These are phyloP conservation scores for Eurytemora carolleeae DNA, from an alignment of 1,140 invertebrate species.

Conservation along the genomic window DNA sequence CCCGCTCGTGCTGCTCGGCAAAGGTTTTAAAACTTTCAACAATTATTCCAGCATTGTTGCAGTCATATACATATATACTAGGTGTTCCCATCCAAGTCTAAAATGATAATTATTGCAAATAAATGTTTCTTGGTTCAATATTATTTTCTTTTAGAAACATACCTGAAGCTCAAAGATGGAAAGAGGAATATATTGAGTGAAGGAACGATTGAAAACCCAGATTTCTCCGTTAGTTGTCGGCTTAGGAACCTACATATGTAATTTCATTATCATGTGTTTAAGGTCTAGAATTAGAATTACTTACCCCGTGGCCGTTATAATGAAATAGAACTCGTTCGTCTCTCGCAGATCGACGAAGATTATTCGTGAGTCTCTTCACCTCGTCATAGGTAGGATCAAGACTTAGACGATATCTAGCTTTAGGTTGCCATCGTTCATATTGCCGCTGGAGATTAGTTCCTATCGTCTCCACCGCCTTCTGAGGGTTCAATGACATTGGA, in stretches of 20 bases:
- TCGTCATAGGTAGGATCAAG: constrained; percentile 94
- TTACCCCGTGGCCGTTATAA: constrained; percentile 91
- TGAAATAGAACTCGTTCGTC: constrained; percentile 97
- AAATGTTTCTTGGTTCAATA: no score
- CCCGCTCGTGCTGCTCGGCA: constrained; percentile 69
- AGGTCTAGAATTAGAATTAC: no score
- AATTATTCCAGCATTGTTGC: constrained; percentile 91
- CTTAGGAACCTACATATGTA: constrained; percentile 51
- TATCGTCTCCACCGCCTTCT: constrained; percentile 80
- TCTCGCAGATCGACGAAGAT: constrained; percentile 87
- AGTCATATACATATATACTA: constrained; percentile 98
- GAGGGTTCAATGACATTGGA: constrained; percentile 56
- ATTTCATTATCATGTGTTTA: no score
- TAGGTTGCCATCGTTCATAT: constrained; percentile 91
- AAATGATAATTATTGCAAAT: no score
- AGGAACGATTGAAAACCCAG: constrained; percentile 97
- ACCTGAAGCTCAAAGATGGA: constrained; percentile 86
- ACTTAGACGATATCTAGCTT: constrained; percentile 85
- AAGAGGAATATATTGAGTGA: constrained; percentile 96
- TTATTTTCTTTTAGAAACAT: no score
- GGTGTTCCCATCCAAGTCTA: constrained; percentile 91
- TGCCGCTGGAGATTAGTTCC: constrained; percentile 79
- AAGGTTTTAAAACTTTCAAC: constrained; percentile 79
- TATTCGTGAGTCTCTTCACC: constrained; percentile 88
- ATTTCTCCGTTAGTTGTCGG: constrained; percentile 97